These are phyloP conservation scores for Idris sp. DNA, from an alignment of 1,140 invertebrate genomes.

Conservation along the genomic window DNA sequence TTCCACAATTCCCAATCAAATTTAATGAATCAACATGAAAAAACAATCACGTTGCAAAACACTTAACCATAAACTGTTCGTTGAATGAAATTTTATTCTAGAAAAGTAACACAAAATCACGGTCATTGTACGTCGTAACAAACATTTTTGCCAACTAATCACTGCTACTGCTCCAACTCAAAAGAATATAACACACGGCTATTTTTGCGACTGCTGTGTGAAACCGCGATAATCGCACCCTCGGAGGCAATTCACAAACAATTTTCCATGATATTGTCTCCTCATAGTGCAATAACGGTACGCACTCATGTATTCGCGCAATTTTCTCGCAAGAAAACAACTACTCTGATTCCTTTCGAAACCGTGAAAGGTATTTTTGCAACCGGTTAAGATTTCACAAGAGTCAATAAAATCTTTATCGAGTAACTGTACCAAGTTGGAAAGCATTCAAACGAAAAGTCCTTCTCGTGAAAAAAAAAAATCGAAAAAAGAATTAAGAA, in stretches of 20 bases:
- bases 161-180: no score
- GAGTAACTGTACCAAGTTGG: conserved; percentile 35
- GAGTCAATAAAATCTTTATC: conserved; percentile 50
- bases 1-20: conserved; percentile 9
- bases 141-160: conserved; percentile 10
- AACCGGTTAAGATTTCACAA: conserved; percentile 48
- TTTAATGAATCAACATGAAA: conserved; percentile 8
- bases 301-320: conserved; percentile 24
- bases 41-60: conserved; percentile 30
- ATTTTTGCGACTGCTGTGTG: neutral
- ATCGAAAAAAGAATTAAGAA: no score
- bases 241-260: conserved; percentile 10
- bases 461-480: conserved; percentile 6
- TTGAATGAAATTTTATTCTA: conserved; percentile 19
- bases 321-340: conserved; percentile 42
- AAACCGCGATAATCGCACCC: no score
- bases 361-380: conserved; percentile 53
- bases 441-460: conserved; percentile 45
- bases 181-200: no score
- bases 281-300: conserved; percentile 12
- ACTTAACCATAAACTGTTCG: conserved; percentile 35
- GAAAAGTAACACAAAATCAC: conserved; percentile 30
- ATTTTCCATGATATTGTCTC: conserved; percentile 30
- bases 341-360: conserved; percentile 47
- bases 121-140: conserved; percentile 15